Evolutionary conservation across 2,797 vertebrate species (phyloP).

Genomic region (Acridotheres tristis): DNA sequence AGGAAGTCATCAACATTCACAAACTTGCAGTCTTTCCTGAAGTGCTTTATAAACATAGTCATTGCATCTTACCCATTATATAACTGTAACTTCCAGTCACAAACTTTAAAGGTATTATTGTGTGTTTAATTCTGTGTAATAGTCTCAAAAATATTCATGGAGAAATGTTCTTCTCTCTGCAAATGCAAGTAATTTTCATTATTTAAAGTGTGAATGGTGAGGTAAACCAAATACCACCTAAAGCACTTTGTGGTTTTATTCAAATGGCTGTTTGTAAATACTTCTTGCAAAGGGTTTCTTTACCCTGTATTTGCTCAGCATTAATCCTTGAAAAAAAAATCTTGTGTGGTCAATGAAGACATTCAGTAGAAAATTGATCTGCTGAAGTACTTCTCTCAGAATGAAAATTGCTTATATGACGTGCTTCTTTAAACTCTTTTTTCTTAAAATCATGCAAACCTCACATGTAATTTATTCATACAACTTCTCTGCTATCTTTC

Average conservation of each 20-base stretch:
- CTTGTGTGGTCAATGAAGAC: constrained; percentile 6
- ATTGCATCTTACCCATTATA: background rate
- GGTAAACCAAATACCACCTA: constrained; percentile 53
- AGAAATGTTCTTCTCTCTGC: background rate
- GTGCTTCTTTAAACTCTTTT: background rate
- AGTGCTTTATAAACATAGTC: background rate
- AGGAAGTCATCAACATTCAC: background rate
- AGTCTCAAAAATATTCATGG: background rate
- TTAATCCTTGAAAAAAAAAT: constrained; percentile 22
- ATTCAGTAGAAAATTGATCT: constrained; percentile 35
- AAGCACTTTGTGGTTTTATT: constrained; percentile 60
- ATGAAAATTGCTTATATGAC: background rate
- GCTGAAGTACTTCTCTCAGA: background rate
- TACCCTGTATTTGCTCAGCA: constrained; percentile 42
- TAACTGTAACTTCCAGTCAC: background rate
- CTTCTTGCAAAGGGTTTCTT: constrained; percentile 49
- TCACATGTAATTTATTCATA: background rate
- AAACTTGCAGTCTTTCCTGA: background rate
- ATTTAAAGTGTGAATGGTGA: constrained; percentile 46
- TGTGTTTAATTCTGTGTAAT: background rate
- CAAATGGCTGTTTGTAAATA: constrained; percentile 64
- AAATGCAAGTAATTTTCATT: constrained; percentile 43
- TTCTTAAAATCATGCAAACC: background rate
- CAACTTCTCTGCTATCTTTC: background rate
- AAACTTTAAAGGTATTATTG: background rate